These are phyloP conservation scores for Neuroterus valhalla DNA, from an alignment of 1,140 invertebrate genomes.

Conservation along the genomic window DNA sequence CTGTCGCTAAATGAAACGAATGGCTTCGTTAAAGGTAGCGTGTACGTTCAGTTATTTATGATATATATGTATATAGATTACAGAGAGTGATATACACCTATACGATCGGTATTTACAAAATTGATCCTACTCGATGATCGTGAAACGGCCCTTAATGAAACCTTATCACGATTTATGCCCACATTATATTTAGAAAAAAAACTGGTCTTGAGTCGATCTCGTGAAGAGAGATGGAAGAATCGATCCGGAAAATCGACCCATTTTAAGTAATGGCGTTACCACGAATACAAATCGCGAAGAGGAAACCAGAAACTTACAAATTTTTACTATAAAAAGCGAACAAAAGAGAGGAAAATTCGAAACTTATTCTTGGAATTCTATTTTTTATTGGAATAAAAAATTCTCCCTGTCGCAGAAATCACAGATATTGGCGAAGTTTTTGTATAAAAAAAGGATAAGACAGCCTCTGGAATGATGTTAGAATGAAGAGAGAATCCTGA, in stretches of 20 bases:
- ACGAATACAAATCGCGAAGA: constrained; percentile 25
- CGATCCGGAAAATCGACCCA: constrained; percentile 44
- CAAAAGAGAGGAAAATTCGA: constrained; percentile 5
- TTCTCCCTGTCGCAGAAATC: not conserved
- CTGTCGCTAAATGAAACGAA: constrained; percentile 3
- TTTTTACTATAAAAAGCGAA: constrained; percentile 21
- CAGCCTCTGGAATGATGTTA: constrained; percentile 10
- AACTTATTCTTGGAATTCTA: not conserved
- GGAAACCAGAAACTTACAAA: not conserved
- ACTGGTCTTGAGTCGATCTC: constrained; percentile 55
- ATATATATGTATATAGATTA: constrained; percentile 61
- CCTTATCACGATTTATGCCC: constrained; percentile 63
- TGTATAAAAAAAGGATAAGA: constrained; percentile 8
- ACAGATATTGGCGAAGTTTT: not conserved
- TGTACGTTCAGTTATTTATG: constrained; percentile 39
- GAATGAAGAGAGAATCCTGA: constrained; percentile 28
- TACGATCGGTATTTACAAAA: constrained; percentile 60
- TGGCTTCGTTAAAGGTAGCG: constrained; percentile 7
- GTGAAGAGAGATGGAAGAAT: constrained; percentile 41
- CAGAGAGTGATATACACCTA: constrained; percentile 56
- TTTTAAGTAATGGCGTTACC: constrained; percentile 18
- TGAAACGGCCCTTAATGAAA: constrained; percentile 44
- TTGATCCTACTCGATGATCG: constrained; percentile 60
- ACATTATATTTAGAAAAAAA: constrained; percentile 63
- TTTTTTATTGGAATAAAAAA: not conserved